These are phyloP conservation scores for Thalassarche chlororhynchos DNA, from an alignment of 2,113 vertebrate species.

Conservation along the genomic window DNA sequence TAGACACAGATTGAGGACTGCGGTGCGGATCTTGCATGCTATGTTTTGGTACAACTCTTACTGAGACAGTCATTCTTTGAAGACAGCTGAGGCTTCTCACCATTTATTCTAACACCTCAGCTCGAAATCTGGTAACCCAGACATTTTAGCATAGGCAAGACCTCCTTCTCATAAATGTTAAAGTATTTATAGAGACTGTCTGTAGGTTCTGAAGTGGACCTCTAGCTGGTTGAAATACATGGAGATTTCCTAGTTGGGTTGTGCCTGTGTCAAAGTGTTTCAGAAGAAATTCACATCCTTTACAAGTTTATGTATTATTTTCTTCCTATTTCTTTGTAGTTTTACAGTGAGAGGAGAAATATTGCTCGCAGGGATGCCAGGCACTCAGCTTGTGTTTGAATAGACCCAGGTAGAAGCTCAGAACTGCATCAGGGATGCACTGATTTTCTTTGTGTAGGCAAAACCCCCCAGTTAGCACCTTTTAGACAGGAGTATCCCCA, in stretches of 20 bases:
- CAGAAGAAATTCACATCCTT: background rate
- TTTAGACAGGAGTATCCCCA: background rate
- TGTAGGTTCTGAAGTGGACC: background rate
- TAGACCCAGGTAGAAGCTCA: background rate
- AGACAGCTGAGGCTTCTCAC: background rate
- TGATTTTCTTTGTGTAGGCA: background rate
- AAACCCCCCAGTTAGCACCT: accelerated
- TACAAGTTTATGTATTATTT: accelerated
- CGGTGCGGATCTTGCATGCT: accelerated
- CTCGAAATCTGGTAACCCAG: accelerated
- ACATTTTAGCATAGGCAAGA: background rate
- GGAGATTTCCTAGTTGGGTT: background rate
- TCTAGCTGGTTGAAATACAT: accelerated
- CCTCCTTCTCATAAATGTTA: no score
- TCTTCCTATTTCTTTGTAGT: background rate
- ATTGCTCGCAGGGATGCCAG: background rate
- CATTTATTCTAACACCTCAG: accelerated
- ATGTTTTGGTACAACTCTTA: background rate
- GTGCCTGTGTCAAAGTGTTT: background rate
- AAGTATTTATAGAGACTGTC: background rate
- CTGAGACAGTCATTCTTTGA: background rate
- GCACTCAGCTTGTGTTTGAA: background rate
- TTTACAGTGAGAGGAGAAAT: background rate
- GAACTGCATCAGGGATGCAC: background rate
- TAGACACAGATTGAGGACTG: accelerated